Percentiles rank a stretch among this genome's conserved stretches.
These are phyloP conservation scores for Silurus aristotelis DNA, from an alignment of 2,797 vertebrate genomes.

Conservation along the genomic window DNA sequence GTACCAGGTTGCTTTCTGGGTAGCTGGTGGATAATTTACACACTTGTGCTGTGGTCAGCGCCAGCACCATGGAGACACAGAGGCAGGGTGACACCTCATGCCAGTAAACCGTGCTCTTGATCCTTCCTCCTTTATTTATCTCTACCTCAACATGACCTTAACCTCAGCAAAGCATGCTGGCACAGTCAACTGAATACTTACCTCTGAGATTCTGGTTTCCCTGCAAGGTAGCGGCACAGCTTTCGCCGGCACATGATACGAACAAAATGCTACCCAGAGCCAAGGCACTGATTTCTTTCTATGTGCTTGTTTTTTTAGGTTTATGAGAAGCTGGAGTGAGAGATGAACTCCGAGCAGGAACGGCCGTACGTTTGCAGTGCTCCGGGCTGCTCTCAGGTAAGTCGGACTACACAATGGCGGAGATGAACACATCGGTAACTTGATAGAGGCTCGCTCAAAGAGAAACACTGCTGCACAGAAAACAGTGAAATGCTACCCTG, in stretches of 20 bases:
- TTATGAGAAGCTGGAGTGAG: conserved; percentile 95
- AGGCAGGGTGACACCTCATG: conserved; percentile 50
- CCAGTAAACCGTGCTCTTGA: conserved; percentile 30
- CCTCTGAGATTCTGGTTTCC: conserved; percentile 27
- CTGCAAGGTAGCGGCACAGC: conserved; percentile 14
- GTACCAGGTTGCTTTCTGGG: conserved; percentile 38
- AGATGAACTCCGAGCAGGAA: conserved; percentile 99
- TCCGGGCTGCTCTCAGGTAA: conserved; percentile 99
- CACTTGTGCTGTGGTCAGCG: conserved; percentile 41
- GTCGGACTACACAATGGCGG: conserved; percentile 67
- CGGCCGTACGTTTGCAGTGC: conserved; percentile 96
- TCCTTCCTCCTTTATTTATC: conserved; percentile 17
- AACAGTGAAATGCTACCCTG: conserved; percentile 62
- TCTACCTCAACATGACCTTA: conserved; percentile 29
- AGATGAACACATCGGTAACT: conserved; percentile 58
- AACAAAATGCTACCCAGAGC: conserved; percentile 12
- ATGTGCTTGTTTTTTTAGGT: conserved; percentile 78
- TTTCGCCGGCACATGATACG: conserved; percentile 17
- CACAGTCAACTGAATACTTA: conserved; percentile 42
- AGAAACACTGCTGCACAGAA: conserved; percentile 58
- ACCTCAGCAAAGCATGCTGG: conserved; percentile 32
- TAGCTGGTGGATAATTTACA: conserved; percentile 51
- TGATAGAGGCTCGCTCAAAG: conserved; percentile 45
- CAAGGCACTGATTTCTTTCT: conserved; percentile 40
- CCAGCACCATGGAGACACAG: conserved; percentile 42